Conservation (phyloP, 30 jellyfish, hydroid and myxozoan genomes). For the Calvadosia cruxmelitensis region DNA sequence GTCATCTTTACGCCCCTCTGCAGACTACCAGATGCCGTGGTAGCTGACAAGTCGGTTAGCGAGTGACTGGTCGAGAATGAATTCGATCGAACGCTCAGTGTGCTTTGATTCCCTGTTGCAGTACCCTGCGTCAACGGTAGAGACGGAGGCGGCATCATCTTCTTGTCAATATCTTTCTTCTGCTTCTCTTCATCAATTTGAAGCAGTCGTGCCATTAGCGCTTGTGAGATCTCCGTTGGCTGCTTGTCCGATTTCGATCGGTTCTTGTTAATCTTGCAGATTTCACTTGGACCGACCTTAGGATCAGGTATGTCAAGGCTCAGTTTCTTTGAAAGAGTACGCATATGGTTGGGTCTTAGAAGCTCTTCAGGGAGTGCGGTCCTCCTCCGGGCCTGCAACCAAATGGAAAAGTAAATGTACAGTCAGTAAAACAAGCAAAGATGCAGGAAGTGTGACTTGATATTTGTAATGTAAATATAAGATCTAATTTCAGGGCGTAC, state of each 20-base stretch:
- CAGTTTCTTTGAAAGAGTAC: not conserved
- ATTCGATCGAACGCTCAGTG: conserved; percentile 20
- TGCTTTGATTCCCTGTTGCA: conserved; percentile 29
- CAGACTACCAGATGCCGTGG: not conserved
- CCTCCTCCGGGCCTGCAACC: conserved; percentile 57
- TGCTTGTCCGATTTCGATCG: not conserved
- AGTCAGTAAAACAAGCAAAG: not conserved
- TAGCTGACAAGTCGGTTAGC: conserved; percentile 1
- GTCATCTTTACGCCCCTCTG: not conserved
- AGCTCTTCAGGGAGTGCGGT: conserved; percentile 91
- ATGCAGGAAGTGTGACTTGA: not conserved
- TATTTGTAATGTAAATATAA: not conserved
- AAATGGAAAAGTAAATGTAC: not conserved
- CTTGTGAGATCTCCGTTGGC: not conserved
- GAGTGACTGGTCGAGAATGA: conserved; percentile 32
- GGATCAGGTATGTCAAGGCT: not conserved
- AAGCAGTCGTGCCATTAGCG: not conserved
- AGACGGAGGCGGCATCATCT: conserved; percentile 89
- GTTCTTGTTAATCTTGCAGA: not conserved
- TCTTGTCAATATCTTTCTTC: conserved; percentile 26
- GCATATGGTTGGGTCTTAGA: conserved; percentile 21
- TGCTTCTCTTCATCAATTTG: conserved; percentile 23
- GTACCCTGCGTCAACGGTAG: not conserved
- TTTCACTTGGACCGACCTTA: not conserved
- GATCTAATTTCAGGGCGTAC: not conserved